A percentile compares a stretch with the other conserved stretches of the same genome.
Conservation (phyloP, 2,888 invertebrate genomes). For the Pycnomerus fuliginosus region DNA sequence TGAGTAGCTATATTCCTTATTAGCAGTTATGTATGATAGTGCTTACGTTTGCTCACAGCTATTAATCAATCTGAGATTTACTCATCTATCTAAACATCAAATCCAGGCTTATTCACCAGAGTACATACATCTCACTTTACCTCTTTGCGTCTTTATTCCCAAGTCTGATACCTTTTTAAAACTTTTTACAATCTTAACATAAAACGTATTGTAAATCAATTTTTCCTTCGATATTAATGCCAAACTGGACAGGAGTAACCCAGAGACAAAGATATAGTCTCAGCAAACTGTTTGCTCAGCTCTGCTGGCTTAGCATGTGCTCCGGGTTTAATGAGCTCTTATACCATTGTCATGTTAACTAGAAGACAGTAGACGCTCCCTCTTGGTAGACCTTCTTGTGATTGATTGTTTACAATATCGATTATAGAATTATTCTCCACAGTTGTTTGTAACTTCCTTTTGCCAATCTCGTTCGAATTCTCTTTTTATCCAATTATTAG, state of each 20-base stretch:
- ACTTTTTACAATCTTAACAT: background rate
- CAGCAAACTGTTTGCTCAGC: conserved; percentile 40
- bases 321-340: conserved; percentile 33
- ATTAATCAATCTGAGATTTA: conserved; percentile 23
- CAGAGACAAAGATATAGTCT: no score
- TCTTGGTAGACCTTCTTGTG: conserved; percentile 26
- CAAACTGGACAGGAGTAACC: no score
- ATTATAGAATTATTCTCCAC: conserved; percentile 21
- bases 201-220: background rate
- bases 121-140: background rate
- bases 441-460: no score
- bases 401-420: conserved; percentile 33
- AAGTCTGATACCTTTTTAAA: no score
- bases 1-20: conserved; percentile 19
- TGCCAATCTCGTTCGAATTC: no score
- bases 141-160: background rate
- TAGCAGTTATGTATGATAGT: conserved; percentile 22
- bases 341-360: conserved; percentile 37
- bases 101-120: background rate
- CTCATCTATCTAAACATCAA: conserved; percentile 24
- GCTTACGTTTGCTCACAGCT: conserved; percentile 17
- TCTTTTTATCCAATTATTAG: conserved; percentile 5
- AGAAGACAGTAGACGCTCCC: conserved; percentile 29
- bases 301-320: conserved; percentile 36
- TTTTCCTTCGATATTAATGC: no score